Percentiles rank a stretch among this genome's conserved stretches.
phyloP scores from a whole-genome alignment of 2,113 vertebrate genomes.

The Eulemur macaco region DNA sequence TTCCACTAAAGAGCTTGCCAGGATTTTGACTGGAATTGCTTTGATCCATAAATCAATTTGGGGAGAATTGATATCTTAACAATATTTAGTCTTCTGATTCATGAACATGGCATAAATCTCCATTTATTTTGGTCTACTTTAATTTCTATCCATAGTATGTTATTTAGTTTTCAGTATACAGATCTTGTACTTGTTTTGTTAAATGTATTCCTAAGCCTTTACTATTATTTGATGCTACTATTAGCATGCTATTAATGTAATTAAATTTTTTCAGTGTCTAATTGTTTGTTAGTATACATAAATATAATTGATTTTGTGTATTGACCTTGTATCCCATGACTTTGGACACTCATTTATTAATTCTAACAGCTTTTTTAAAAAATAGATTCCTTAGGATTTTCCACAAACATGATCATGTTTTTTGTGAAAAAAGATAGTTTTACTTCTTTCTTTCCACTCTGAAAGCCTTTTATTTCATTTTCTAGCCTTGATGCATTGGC shows the following conservation, averaged over 20 bases:
- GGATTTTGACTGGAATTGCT: slow-evolving; percentile 5
- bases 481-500: neutral
- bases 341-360: neutral
- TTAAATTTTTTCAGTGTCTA: neutral
- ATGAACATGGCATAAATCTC: neutral
- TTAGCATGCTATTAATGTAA: neutral
- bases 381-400: neutral
- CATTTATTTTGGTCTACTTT: neutral
- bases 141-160: neutral
- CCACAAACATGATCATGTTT: neutral
- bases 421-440: neutral
- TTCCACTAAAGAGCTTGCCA: neutral
- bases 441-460: slow-evolving; percentile 6
- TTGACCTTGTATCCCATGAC: neutral
- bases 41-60: neutral
- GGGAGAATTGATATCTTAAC: neutral
- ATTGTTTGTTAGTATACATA: neutral
- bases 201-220: neutral
- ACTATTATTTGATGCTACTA: neutral
- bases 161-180: neutral
- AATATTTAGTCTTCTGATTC: neutral
- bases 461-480: neutral
- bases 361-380: neutral
- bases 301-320: neutral
- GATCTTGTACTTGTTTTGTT: neutral